Base-by-base conservation (phyloP, 2,797 vertebrate species). In the Leptoclinus maculatus region DNA sequence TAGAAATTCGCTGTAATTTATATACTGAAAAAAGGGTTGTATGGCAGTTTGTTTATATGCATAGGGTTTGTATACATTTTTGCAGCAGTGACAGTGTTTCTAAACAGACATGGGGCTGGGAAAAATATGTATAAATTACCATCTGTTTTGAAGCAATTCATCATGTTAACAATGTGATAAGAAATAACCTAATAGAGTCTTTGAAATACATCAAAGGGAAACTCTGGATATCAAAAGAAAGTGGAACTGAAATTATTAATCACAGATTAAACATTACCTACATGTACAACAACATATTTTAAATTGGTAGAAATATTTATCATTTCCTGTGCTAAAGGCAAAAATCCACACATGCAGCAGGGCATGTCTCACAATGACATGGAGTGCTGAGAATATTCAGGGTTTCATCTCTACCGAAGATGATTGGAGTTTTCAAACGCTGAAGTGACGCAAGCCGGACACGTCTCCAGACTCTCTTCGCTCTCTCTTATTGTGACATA, bases 191-290 rank as follows among this genome's bases (percentile, higher is more conserved):
- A 45, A 63, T 65, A 59, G 57, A 68, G 47, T 67, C 47, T 83
- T 73, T 83, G 65, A 80, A 88, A 83, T 80, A 65, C 68, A 76
- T 83, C 74, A 78, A 80, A 79, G 60, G 43, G 38, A 19, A 74
- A 53, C 34, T 43, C 16, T 60, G 34, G 25, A 60, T 68, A 66
- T 78, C 27, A 76, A 58, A 66, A 76, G 39, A 21, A 73, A 72
- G 32, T 59, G 29, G 2, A 53, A 65, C 41, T 78, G 49, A 80
- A 79, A 63, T 74, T 0, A 75, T 63, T 62, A 29, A 71, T 43
- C 25, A 49, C 36, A 65, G 39, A 77, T 63, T 71, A 63, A 54
- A 51, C 41, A 29, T 32, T n/a, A n/a, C n/a, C n/a, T n/a, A n/a
- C n/a, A n/a, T n/a, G n/a, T n/a, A n/a, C n/a, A n/a, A n/a, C n/a